These are phyloP conservation scores for Harpalus rubripes DNA, from an alignment of 2,888 invertebrate genomes.

Conservation along the genomic window DNA sequence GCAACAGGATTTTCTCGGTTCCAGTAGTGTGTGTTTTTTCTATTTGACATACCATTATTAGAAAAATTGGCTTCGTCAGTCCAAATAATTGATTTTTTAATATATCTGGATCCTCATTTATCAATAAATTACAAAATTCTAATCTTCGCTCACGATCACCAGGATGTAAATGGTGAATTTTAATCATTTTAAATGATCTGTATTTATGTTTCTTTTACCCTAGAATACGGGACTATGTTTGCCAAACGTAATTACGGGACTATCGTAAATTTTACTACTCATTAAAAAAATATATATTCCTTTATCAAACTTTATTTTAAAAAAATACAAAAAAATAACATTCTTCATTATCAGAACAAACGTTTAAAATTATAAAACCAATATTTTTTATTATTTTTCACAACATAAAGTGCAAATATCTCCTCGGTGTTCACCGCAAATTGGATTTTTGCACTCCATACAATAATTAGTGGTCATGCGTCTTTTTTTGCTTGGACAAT, in stretches of 20 bases:
- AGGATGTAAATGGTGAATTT: no score
- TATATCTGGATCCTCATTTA: no score
- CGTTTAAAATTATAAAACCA: constrained; percentile 49
- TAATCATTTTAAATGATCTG: no score
- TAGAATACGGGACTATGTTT: constrained; percentile 44
- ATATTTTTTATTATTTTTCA: constrained; percentile 47
- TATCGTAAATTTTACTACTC: constrained; percentile 4
- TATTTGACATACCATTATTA: no score
- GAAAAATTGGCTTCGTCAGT: no score
- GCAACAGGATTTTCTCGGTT: no score
- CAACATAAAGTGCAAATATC: constrained; percentile 55
- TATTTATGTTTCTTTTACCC: not conserved
- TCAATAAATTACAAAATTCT: no score
- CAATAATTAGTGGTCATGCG: constrained; percentile 63
- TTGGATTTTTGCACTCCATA: constrained; percentile 51
- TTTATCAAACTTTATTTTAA: constrained; percentile 35
- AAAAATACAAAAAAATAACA: constrained; percentile 48
- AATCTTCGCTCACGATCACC: no score
- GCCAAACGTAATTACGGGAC: constrained; percentile 30
- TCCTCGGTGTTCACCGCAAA: constrained; percentile 61
- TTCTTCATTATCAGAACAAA: constrained; percentile 43
- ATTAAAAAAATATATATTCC: constrained; percentile 14
- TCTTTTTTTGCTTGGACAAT: constrained; percentile 59
- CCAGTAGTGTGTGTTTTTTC: no score
- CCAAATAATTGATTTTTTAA: no score